Evolutionary conservation across 2,797 vertebrate genomes (phyloP).

Genomic region (Oreortyx pictus): DNA sequence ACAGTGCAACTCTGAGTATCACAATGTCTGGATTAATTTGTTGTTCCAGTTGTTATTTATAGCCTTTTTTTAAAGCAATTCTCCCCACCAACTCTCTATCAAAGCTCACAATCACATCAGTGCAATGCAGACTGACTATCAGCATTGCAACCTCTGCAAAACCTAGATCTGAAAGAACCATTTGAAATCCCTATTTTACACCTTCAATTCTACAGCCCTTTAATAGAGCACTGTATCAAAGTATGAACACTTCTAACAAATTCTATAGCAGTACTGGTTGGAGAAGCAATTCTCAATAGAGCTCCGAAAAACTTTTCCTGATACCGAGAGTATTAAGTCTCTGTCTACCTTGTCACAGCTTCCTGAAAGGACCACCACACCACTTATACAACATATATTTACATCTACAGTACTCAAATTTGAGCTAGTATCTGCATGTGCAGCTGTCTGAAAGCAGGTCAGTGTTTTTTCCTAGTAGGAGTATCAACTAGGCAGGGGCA

Average conservation of each 20-base stretch:
- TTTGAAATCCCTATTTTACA: not conserved
- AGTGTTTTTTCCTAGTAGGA: not conserved
- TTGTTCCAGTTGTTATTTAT: not conserved
- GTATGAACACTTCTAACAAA: not conserved
- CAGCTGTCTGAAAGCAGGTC: not conserved
- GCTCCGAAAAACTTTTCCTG: not conserved
- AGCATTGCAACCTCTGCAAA: not conserved
- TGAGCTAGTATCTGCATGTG: fast-evolving
- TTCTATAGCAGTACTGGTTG: not conserved
- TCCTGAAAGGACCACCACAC: not conserved
- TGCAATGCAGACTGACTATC: not conserved
- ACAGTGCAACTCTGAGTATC: not conserved
- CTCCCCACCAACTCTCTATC: not conserved
- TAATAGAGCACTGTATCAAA: not conserved
- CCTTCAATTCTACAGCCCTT: not conserved
- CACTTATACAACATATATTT: fast-evolving
- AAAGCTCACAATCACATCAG: not conserved
- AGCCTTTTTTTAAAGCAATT: not conserved
- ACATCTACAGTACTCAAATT: not conserved
- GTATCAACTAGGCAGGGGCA: fast-evolving
- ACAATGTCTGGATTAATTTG: not conserved
- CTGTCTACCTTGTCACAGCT: not conserved
- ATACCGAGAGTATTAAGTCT: not conserved
- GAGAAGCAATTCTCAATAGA: not conserved
- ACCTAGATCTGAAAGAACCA: not conserved